Conservation (phyloP, 1,140 invertebrate species). For the Saxidomus purpurata region DNA sequence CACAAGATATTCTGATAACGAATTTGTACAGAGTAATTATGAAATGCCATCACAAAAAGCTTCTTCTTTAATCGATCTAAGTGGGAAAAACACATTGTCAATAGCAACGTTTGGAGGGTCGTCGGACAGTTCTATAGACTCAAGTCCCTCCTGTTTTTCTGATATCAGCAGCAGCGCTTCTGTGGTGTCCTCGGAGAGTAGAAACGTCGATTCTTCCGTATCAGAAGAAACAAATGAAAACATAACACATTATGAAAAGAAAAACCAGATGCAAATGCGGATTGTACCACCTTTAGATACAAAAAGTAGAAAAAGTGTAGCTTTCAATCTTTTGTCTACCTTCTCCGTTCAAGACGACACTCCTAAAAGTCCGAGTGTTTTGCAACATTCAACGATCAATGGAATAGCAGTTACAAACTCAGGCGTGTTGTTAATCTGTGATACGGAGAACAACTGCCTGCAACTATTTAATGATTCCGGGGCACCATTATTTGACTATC, state of each 20-base stretch:
- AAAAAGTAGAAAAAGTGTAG: not conserved
- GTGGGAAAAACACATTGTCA: not conserved
- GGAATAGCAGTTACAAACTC: not conserved
- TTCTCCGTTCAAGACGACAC: not conserved
- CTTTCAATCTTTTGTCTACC: not conserved
- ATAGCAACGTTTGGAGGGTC: not conserved
- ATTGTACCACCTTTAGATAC: not conserved
- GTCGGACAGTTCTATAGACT: not conserved
- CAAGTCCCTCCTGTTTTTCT: not conserved
- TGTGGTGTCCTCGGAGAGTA: not conserved
- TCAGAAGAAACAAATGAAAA: not conserved
- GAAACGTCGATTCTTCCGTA: not conserved
- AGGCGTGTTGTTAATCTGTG: conserved; percentile 26
- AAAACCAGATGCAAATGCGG: not conserved
- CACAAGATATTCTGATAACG: not conserved
- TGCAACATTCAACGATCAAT: not conserved
- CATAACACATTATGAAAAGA: not conserved
- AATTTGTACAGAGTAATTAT: not conserved
- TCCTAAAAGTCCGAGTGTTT: too few relatives aligned
- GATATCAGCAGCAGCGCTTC: not conserved
- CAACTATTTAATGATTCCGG: not conserved
- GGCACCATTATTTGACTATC: not conserved
- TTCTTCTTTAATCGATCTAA: not conserved
- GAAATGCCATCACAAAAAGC: not conserved
- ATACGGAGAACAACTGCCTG: not conserved